A percentile compares a stretch with the other conserved stretches of the same genome.
phyloP scores from a whole-genome alignment of 2,888 invertebrate genomes.

The Pristionchus entomophagus region DNA sequence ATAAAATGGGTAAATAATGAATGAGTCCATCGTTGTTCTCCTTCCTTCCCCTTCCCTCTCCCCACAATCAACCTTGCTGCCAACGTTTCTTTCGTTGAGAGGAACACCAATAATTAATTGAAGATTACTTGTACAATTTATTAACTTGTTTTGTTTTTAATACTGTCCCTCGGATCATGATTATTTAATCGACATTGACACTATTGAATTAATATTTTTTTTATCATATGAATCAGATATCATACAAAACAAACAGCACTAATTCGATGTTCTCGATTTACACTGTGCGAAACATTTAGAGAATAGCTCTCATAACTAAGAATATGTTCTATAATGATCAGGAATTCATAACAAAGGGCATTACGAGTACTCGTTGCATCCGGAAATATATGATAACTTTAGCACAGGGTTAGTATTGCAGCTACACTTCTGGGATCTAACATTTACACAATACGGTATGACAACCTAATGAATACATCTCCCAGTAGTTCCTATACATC shows the following conservation, averaged over 20 bases:
- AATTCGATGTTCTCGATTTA: neutral
- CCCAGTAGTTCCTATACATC: neutral
- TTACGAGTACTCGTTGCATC: constrained; percentile 2
- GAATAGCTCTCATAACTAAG: neutral
- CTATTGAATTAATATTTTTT: too few species aligned
- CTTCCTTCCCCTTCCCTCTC: too few species aligned
- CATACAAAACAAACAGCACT: constrained; percentile 22
- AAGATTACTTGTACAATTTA: neutral
- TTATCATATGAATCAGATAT: neutral
- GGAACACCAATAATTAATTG: neutral
- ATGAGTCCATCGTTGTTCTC: too few species aligned
- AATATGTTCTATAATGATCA: neutral
- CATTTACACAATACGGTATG: neutral
- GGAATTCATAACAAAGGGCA: neutral
- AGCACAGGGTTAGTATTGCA: neutral
- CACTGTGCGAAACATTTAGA: neutral
- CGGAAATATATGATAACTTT: constrained; percentile 29
- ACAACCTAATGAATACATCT: neutral
- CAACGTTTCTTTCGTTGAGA: neutral
- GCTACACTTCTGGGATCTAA: constrained; percentile 23
- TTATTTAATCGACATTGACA: too few species aligned
- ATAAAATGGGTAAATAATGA: too few species aligned
- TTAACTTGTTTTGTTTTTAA: neutral
- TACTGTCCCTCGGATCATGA: neutral
- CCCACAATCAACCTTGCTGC: too few species aligned